Percentiles rank a stretch among this genome's conserved stretches.
phyloP scores from a whole-genome alignment of 2,888 invertebrate genomes.

The Axea sp. region DNA sequence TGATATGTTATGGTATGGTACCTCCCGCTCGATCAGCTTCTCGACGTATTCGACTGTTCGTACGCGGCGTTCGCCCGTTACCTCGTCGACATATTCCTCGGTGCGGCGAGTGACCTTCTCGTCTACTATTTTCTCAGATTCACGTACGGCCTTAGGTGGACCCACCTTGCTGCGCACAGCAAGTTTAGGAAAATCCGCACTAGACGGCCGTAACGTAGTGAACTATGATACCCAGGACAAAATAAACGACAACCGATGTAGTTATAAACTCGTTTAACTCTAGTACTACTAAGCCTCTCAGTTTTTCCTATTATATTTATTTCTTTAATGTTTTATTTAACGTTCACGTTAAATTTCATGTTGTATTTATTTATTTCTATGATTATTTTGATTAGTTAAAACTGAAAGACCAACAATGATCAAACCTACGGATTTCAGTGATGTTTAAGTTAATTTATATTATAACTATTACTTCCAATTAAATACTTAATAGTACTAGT shows the following conservation, averaged over 20 bases:
- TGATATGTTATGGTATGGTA: constrained; percentile 84
- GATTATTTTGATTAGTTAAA: no score
- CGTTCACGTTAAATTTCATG: no score
- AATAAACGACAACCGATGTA: constrained; percentile 73
- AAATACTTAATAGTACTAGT: constrained; percentile 39
- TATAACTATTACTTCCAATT: no score
- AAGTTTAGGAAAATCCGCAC: constrained; percentile 89
- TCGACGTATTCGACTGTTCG: constrained; percentile 96
- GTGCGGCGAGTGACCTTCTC: constrained; percentile 92
- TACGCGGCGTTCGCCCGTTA: constrained; percentile 91
- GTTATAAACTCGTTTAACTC: constrained; percentile 46
- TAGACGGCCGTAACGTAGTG: constrained; percentile 82
- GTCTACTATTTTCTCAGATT: constrained; percentile 93
- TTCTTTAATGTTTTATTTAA: no score
- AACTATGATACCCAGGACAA: constrained; percentile 75
- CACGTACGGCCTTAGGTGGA: constrained; percentile 89
- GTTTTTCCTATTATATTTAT: neutral
- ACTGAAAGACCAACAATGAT: no score
- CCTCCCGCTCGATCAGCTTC: constrained; percentile 97
- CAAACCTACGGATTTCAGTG: no score
- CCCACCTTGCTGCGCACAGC: constrained; percentile 93
- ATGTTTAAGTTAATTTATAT: no score
- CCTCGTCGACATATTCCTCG: constrained; percentile 92
- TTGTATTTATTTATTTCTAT: no score
- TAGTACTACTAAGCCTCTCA: constrained; percentile 33